These are phyloP conservation scores for Leucoraja erinaceus DNA, from an alignment of 2,113 vertebrate genomes.

Conservation along the genomic window DNA sequence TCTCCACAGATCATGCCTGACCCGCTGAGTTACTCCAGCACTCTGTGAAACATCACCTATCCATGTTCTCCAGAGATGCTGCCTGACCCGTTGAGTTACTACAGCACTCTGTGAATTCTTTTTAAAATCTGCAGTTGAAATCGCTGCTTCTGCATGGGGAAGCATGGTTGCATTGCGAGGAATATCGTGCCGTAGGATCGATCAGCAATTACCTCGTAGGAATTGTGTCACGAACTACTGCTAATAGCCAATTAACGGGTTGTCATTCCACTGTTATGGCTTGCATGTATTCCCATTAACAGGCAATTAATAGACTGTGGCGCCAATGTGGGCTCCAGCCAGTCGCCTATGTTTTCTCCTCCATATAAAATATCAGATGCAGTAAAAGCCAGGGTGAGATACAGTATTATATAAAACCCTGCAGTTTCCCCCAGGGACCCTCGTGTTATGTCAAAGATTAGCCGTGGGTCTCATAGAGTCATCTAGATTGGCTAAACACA, in stretches of 20 bases:
- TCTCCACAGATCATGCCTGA: too few relatives aligned
- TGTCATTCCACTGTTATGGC: neutral
- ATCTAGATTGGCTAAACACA: too few relatives aligned
- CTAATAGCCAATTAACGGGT: slow-evolving; percentile 27
- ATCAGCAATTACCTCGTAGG: neutral
- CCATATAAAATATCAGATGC: neutral
- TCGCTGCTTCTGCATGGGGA: neutral
- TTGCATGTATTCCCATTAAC: neutral
- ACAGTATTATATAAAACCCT: neutral
- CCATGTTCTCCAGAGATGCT: too few relatives aligned
- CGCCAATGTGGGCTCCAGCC: neutral
- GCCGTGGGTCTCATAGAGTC: neutral
- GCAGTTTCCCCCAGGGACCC: too few relatives aligned
- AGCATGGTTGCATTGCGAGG: neutral
- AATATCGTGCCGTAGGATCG: neutral
- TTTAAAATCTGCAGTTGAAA: neutral
- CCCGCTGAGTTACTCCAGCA: too few relatives aligned
- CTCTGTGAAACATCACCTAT: too few relatives aligned
- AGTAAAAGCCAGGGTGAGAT: neutral
- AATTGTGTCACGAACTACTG: slow-evolving; percentile 5
- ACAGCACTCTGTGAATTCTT: too few relatives aligned
- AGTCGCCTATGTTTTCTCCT: too few relatives aligned
- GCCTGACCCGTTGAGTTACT: too few relatives aligned
- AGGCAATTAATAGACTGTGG: neutral
- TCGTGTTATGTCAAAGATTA: neutral